A percentile compares a stretch with the other conserved stretches of the same genome.
These are phyloP conservation scores for Thyatira batis DNA, from an alignment of 2,888 invertebrate species.

Conservation along the genomic window DNA sequence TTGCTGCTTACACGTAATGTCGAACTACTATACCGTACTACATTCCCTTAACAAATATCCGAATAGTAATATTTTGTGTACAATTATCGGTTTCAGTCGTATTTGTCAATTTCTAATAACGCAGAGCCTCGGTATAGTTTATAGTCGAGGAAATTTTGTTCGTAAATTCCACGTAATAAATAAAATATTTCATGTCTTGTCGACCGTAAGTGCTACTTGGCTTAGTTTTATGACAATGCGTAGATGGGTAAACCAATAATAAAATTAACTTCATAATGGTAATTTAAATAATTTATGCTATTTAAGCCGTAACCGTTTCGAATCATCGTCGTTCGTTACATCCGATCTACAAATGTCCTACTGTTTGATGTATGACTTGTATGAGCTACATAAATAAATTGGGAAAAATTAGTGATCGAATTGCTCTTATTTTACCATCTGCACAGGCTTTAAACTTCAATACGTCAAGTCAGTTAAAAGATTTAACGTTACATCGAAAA, in stretches of 20 bases:
- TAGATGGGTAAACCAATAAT: background rate
- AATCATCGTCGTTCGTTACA: too few relatives aligned
- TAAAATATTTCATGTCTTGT: background rate
- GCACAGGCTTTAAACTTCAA: too few relatives aligned
- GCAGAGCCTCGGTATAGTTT: background rate
- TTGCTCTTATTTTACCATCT: too few relatives aligned
- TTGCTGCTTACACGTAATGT: constrained; percentile 35
- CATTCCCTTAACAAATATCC: background rate
- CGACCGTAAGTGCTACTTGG: background rate
- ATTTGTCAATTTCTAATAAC: background rate
- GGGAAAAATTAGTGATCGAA: too few relatives aligned
- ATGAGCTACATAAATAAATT: too few relatives aligned
- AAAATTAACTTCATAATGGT: background rate
- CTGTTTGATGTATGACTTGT: background rate
- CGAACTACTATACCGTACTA: constrained; percentile 11
- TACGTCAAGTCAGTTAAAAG: background rate
- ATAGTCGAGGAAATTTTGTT: background rate
- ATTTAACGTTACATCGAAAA: background rate
- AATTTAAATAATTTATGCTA: background rate
- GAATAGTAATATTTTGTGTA: background rate
- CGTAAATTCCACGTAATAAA: background rate
- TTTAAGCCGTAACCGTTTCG: background rate
- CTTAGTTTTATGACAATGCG: background rate
- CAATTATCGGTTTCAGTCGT: background rate
- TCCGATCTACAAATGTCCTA: background rate